Evolutionary conservation across 2,113 vertebrate genomes (phyloP).

Genomic region (Mesitornis unicolor): DNA sequence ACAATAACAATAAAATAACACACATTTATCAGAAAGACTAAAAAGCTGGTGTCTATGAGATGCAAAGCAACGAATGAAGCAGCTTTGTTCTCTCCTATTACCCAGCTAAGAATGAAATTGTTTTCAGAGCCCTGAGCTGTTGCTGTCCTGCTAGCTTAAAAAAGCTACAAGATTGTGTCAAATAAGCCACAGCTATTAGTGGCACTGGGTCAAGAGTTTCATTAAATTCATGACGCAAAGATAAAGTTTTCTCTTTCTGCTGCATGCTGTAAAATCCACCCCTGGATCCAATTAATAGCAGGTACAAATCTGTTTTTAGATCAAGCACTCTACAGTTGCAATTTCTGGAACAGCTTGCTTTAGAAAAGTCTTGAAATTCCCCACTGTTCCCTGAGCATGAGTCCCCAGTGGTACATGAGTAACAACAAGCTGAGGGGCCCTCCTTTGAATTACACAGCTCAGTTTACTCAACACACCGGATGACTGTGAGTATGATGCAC

Average conservation of each 20-base stretch:
- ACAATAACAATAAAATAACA: not conserved
- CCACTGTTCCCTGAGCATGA: not conserved
- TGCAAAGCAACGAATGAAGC: not conserved
- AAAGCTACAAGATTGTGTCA: not conserved
- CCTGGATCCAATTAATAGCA: slow-evolving; percentile 7
- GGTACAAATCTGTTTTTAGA: slow-evolving; percentile 8
- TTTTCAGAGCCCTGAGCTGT: not conserved
- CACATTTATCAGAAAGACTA: not conserved
- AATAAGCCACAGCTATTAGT: slow-evolving; percentile 7
- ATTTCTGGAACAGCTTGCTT: not conserved
- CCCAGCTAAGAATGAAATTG: not conserved
- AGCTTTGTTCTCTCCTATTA: not conserved
- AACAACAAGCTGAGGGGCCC: not conserved
- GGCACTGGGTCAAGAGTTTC: slow-evolving; percentile 19
- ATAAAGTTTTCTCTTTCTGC: not conserved
- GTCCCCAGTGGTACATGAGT: not conserved
- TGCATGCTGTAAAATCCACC: not conserved
- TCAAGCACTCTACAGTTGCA: not conserved
- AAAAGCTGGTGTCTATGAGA: not conserved
- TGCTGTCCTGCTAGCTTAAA: not conserved
- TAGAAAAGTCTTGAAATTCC: not conserved
- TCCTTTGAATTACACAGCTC: not conserved
- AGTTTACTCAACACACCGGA: not conserved
- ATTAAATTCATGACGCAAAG: not conserved
- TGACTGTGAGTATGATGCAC: fast-evolving